These are phyloP conservation scores for Elaphurus davidianus DNA, from an alignment of 2,113 vertebrate genomes.

Conservation along the genomic window DNA sequence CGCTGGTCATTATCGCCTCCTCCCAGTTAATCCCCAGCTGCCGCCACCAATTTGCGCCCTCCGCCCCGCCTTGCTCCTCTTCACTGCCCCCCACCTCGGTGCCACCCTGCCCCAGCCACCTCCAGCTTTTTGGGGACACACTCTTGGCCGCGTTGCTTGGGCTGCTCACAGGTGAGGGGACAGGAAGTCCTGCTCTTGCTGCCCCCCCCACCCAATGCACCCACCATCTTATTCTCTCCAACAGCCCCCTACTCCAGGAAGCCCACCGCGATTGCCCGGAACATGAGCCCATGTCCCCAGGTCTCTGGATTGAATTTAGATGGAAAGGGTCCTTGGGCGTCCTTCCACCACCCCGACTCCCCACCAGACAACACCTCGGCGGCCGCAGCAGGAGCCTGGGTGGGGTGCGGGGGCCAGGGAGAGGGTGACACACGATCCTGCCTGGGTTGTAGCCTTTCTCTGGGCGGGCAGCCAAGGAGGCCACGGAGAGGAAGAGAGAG, in stretches of 20 bases:
- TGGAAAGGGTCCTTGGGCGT: background rate
- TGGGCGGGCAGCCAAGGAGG: slow-evolving; percentile 50
- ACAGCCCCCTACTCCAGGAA: background rate
- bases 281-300: accelerated
- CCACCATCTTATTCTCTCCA: background rate
- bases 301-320: background rate
- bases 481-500: slow-evolving; percentile 62
- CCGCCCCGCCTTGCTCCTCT: background rate
- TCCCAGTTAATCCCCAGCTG: slow-evolving; percentile 64
- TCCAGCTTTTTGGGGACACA: background rate
- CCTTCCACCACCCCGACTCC: background rate
- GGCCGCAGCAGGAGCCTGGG: background rate
- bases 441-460: slow-evolving; percentile 20
- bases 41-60: slow-evolving; percentile 45
- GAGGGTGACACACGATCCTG: background rate
- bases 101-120: background rate
- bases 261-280: background rate
- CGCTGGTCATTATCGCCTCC: slow-evolving; percentile 10
- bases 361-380: accelerated
- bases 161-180: background rate
- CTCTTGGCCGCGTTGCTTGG: background rate
- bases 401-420: background rate
- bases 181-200: background rate
- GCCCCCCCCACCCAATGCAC: accelerated
- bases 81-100: background rate